phyloP scores from a whole-genome alignment of 2,888 invertebrate species.

The Apodemia zela region DNA sequence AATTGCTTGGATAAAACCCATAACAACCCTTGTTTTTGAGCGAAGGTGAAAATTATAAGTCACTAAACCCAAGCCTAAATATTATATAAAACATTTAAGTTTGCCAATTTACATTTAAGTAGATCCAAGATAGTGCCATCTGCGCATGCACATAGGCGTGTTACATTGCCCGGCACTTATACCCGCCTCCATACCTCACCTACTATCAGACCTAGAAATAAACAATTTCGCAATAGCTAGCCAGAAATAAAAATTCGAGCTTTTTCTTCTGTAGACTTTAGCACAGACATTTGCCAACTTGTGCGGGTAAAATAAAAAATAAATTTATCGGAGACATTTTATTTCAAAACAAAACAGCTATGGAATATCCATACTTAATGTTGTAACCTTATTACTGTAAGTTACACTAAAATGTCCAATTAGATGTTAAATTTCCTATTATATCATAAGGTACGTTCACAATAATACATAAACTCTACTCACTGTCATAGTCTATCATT shows the following conservation, averaged over 20 bases:
- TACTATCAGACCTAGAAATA: too few species aligned
- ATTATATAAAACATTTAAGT: too few species aligned
- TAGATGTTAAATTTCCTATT: neutral
- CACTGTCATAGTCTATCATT: neutral
- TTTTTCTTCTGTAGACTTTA: neutral
- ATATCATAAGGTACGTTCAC: neutral
- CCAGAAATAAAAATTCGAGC: neutral
- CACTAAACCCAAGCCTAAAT: too few species aligned
- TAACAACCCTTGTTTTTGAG: too few species aligned
- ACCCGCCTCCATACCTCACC: neutral
- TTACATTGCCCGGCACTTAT: too few species aligned
- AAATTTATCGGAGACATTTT: constrained; percentile 8
- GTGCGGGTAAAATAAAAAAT: constrained; percentile 4
- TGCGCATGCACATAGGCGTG: too few species aligned
- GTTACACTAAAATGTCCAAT: neutral
- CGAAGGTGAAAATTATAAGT: too few species aligned
- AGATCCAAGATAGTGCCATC: too few species aligned
- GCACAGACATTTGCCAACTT: neutral
- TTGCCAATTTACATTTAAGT: too few species aligned
- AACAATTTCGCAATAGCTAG: too few species aligned
- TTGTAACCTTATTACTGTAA: neutral
- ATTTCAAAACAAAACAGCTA: constrained; percentile 15
- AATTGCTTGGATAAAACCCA: too few species aligned
- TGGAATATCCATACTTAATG: constrained; percentile 12
- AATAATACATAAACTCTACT: neutral